phyloP scores from a whole-genome alignment of 1,140 invertebrate genomes.

The Venustaconcha ellipsiformis region DNA sequence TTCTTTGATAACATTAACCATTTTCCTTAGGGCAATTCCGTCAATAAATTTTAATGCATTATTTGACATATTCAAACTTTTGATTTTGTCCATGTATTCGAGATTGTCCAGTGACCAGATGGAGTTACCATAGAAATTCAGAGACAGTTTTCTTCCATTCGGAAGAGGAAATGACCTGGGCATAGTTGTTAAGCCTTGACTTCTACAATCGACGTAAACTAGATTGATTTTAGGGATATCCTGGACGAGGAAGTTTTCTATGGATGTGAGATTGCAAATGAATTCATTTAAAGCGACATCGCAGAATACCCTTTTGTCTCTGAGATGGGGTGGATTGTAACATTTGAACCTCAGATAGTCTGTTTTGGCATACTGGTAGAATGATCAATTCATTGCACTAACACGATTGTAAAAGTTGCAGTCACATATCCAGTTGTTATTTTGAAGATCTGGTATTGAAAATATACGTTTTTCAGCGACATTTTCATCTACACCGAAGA shows the following conservation, averaged over 20 bases:
- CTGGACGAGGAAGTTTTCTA: slow-evolving; percentile 29
- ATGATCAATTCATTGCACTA: slow-evolving; percentile 20
- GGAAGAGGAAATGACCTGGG: slow-evolving; percentile 22
- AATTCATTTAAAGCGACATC: slow-evolving; percentile 28
- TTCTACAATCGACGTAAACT: slow-evolving; percentile 34
- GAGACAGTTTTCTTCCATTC: slow-evolving; percentile 15
- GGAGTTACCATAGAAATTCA: slow-evolving; percentile 32
- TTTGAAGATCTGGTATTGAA: slow-evolving; percentile 14
- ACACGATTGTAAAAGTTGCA: slow-evolving; percentile 34
- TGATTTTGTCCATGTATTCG: slow-evolving; percentile 24
- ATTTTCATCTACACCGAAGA: no score
- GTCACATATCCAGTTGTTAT: slow-evolving; percentile 37
- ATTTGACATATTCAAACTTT: slow-evolving; percentile 25
- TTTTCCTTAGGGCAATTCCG: neutral
- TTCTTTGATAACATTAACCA: neutral
- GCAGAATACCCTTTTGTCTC: slow-evolving; percentile 28
- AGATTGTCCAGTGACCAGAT: slow-evolving; percentile 26
- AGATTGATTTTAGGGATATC: slow-evolving; percentile 27
- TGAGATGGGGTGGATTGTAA: slow-evolving; percentile 21
- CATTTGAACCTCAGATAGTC: slow-evolving; percentile 23
- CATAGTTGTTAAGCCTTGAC: slow-evolving; percentile 15
- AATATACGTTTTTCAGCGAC: no score
- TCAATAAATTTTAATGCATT: slow-evolving; percentile 17
- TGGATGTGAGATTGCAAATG: slow-evolving; percentile 33
- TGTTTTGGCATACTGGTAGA: slow-evolving; percentile 22